Conservation (phyloP, 2,888 invertebrate genomes). For the Phymatocera aterrima region DNA sequence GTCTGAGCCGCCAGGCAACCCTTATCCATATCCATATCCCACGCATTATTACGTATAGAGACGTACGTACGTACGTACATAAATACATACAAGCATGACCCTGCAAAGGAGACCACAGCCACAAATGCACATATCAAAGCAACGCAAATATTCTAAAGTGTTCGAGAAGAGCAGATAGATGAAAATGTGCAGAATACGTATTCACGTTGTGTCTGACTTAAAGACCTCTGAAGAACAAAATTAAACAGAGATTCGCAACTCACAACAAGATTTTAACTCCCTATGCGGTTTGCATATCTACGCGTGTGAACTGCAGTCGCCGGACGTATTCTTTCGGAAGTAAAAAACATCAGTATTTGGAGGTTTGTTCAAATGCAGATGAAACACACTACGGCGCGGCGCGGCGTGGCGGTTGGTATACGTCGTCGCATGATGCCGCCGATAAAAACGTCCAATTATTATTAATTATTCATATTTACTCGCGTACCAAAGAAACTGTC, state of each 20-base stretch:
- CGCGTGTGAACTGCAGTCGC: slow-evolving; percentile 11
- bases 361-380: slow-evolving; percentile 13
- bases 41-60: background rate
- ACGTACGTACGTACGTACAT: too few relatives aligned
- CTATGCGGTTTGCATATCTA: background rate
- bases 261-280: too few relatives aligned
- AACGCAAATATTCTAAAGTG: slow-evolving; percentile 39
- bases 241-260: too few relatives aligned
- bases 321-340: background rate
- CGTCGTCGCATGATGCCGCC: slow-evolving; percentile 38
- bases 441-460: slow-evolving; percentile 35
- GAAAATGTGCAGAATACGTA: background rate
- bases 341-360: background rate
- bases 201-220: background rate
- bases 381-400: background rate
- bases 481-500: slow-evolving; percentile 42
- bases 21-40: slow-evolving; percentile 39
- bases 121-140: slow-evolving; percentile 37
- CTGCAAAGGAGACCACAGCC: slow-evolving; percentile 39
- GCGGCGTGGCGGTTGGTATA: too few relatives aligned
- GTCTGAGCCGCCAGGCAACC: slow-evolving; percentile 29
- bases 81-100: background rate
- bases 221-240: background rate
- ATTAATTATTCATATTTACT: slow-evolving; percentile 43
- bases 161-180: background rate